phyloP scores from a whole-genome alignment of 2,888 invertebrate genomes.

The Drosophila differens region DNA sequence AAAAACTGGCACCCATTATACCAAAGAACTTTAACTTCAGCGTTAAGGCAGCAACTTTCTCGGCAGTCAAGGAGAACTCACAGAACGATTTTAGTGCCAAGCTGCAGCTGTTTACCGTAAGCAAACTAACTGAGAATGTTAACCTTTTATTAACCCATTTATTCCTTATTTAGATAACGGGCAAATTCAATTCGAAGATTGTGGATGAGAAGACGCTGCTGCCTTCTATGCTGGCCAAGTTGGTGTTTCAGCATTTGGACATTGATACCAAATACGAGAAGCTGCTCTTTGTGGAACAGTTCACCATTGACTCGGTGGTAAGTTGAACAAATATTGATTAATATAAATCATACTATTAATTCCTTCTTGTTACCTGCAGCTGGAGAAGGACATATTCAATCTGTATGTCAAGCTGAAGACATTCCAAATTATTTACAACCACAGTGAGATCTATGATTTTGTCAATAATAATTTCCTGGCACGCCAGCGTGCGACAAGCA shows the following conservation, averaged over 20 bases:
- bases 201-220: constrained; percentile 84
- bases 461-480: constrained; percentile 87
- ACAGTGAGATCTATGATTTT: constrained; percentile 88
- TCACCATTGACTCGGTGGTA: constrained; percentile 88
- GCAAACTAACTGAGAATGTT: constrained; percentile 34
- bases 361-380: constrained; percentile 45
- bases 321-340: constrained; percentile 26
- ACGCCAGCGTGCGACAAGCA: constrained; percentile 74
- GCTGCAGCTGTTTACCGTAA: constrained; percentile 88
- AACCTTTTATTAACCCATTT: not conserved
- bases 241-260: constrained; percentile 88
- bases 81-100: constrained; percentile 90
- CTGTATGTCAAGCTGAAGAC: constrained; percentile 90
- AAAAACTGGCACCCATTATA: constrained; percentile 90
- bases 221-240: constrained; percentile 88
- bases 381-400: constrained; percentile 88
- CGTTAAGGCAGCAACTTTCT: constrained; percentile 90
- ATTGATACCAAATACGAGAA: constrained; percentile 88
- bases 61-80: constrained; percentile 89
- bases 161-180: constrained; percentile 86
- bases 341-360: not conserved
- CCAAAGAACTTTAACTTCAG: constrained; percentile 93
- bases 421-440: constrained; percentile 89
- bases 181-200: constrained; percentile 87
- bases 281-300: constrained; percentile 86